phyloP scores from a whole-genome alignment of 2,797 vertebrate species.

The Pteropus rufus region DNA sequence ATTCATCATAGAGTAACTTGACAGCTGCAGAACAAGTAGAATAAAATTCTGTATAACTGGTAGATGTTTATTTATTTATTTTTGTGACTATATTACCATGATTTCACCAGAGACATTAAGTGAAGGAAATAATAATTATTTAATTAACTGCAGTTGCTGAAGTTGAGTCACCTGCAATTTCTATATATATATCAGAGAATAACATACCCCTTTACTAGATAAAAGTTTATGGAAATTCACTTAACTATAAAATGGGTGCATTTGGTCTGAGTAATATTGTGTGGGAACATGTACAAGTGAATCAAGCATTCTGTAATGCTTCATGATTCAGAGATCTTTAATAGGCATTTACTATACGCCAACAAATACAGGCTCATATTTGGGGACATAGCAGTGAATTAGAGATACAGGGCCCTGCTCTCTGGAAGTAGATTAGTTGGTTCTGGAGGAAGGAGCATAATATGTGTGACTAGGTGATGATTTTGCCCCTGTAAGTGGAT shows the following conservation, averaged over 20 bases:
- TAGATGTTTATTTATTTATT: slow-evolving; percentile 26
- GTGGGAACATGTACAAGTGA: no score
- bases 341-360: background rate
- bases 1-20: background rate
- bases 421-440: background rate
- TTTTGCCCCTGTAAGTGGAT: background rate
- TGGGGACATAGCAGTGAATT: background rate
- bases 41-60: background rate
- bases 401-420: background rate
- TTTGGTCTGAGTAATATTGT: no score
- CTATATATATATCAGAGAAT: background rate
- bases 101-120: slow-evolving; percentile 18
- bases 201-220: background rate
- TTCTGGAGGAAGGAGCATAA: background rate
- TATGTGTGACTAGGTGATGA: background rate
- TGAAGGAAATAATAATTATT: slow-evolving; percentile 38
- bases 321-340: background rate
- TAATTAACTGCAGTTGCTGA: slow-evolving; percentile 57
- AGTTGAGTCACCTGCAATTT: slow-evolving; percentile 21
- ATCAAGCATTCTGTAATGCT: no score
- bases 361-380: background rate
- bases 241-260: no score
- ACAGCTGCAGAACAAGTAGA: background rate
- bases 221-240: slow-evolving; percentile 1
- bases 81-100: slow-evolving; percentile 15